A percentile compares a stretch with the other conserved stretches of the same genome.
Conservation (phyloP, 2,888 invertebrate species). For the Synanthedon vespiformis region DNA sequence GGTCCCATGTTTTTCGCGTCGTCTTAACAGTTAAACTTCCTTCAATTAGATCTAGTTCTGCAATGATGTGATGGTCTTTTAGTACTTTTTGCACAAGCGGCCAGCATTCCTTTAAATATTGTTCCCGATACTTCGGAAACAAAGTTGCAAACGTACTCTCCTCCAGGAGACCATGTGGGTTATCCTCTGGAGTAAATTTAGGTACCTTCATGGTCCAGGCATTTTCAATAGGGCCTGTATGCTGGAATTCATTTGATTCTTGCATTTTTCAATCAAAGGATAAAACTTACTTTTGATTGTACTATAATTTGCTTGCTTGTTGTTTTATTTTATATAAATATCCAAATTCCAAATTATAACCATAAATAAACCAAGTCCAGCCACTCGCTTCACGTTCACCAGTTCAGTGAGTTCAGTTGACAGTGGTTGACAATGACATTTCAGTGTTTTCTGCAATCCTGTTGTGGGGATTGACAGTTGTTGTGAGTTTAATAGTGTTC, state of each 20-base stretch:
- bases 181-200: conserved; percentile 88
- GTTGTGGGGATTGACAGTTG: too few relatives aligned
- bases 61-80: conserved; percentile 81
- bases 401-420: too few relatives aligned
- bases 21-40: conserved; percentile 95
- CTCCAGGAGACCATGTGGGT: conserved; percentile 87
- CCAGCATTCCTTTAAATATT: conserved; percentile 95
- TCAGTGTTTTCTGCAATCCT: too few relatives aligned
- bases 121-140: conserved; percentile 97
- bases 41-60: conserved; percentile 92
- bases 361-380: too few relatives aligned
- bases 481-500: too few relatives aligned
- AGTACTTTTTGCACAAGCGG: conserved; percentile 91
- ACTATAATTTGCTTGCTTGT: too few relatives aligned
- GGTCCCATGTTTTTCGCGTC: conserved; percentile 98
- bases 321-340: too few relatives aligned
- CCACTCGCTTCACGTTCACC: too few relatives aligned
- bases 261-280: conserved; percentile 1
- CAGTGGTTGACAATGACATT: too few relatives aligned
- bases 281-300: too few relatives aligned
- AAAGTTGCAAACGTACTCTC: conserved; percentile 97
- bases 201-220: conserved; percentile 91
- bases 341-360: too few relatives aligned
- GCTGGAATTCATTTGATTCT: conserved; percentile 29
- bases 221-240: conserved; percentile 77